Percentiles rank a stretch among this genome's conserved stretches.
phyloP scores from a whole-genome alignment of 2,888 invertebrate genomes.

The Agrochola macilenta region DNA sequence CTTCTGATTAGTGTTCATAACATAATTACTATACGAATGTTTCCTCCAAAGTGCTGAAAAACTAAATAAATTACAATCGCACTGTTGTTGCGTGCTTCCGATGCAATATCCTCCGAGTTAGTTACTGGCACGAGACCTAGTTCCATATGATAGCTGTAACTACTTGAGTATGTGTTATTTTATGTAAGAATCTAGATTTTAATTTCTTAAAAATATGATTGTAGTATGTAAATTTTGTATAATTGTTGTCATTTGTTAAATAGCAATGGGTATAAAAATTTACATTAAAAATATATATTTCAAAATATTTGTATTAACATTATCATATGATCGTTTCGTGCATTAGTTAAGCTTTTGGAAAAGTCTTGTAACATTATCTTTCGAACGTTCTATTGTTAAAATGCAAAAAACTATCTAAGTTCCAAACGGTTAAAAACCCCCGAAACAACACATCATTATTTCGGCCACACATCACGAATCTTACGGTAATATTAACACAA shows the following conservation, averaged over 20 bases:
- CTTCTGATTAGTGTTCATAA: slow-evolving; percentile 59
- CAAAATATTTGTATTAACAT: background rate
- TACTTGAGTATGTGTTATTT: slow-evolving; percentile 19
- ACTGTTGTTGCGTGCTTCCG: slow-evolving; percentile 71
- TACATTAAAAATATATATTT: background rate
- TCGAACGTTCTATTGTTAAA: background rate
- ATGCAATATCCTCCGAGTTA: slow-evolving; percentile 70
- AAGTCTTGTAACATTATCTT: background rate
- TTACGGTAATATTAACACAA: slow-evolving; percentile 66
- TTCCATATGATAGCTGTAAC: slow-evolving; percentile 59
- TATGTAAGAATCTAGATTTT: slow-evolving; percentile 23
- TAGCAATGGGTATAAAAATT: background rate
- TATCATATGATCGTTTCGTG: background rate
- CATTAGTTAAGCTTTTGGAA: background rate
- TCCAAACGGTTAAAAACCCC: slow-evolving; percentile 14
- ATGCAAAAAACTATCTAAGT: background rate
- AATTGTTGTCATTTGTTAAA: background rate
- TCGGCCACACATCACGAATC: slow-evolving; percentile 54
- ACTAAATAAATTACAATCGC: slow-evolving; percentile 65
- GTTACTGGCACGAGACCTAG: slow-evolving; percentile 61
- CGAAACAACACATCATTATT: slow-evolving; percentile 50
- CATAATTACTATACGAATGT: slow-evolving; percentile 59
- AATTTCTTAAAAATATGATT: background rate
- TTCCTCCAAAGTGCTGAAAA: slow-evolving; percentile 62
- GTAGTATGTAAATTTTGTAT: background rate